phyloP scores from a whole-genome alignment of 30 jellyfish, hydroid and myxozoan genomes.

The Pelagia noctiluca region DNA sequence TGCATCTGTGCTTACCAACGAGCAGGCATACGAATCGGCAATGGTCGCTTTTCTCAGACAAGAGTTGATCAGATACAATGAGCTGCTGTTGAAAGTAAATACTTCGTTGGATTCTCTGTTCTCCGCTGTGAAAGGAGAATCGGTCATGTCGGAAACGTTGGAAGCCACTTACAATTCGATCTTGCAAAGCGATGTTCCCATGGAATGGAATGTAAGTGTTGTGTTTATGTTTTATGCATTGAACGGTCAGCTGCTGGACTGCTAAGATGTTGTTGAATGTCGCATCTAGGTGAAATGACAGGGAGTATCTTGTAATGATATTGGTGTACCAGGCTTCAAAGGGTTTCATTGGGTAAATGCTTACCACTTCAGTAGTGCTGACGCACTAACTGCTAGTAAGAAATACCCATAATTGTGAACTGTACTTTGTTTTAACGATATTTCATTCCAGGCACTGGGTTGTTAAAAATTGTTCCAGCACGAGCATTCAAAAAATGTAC shows the following conservation, averaged over 20 bases:
- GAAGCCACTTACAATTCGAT: conserved; percentile 48
- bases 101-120: conserved; percentile 46
- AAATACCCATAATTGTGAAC: too few relatives aligned
- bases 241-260: too few relatives aligned
- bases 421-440: background rate
- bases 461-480: too few relatives aligned
- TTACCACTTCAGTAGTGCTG: too few relatives aligned
- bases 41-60: conserved; percentile 59
- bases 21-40: conserved; percentile 59
- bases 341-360: too few relatives aligned
- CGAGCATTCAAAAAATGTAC: too few relatives aligned
- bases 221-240: background rate
- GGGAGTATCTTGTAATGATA: too few relatives aligned
- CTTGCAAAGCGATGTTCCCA: conserved; percentile 67
- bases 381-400: too few relatives aligned
- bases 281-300: too few relatives aligned
- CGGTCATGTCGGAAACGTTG: conserved; percentile 62
- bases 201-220: conserved; percentile 65
- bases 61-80: conserved; percentile 54
- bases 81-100: conserved; percentile 36
- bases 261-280: too few relatives aligned
- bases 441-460: too few relatives aligned
- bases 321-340: too few relatives aligned
- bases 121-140: conserved; percentile 72
- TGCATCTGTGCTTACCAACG: conserved; percentile 15